Conservation (phyloP, 2,113 vertebrate genomes). For the Cyphotilapia sp. region DNA sequence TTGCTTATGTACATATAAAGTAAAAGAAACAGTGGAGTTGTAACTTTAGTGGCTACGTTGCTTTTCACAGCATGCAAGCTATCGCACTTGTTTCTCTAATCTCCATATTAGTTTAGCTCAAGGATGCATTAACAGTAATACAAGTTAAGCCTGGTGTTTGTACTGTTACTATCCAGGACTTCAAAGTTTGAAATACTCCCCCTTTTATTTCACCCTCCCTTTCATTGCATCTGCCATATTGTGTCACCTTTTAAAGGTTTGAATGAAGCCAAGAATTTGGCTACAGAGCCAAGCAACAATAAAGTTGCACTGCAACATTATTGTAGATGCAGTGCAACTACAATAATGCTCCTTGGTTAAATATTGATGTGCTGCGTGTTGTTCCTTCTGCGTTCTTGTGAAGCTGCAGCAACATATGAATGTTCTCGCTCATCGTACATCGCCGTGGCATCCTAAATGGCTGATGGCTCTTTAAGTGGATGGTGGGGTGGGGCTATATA, state of each 20-base stretch:
- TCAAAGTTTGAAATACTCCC: not conserved
- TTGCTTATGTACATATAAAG: not conserved
- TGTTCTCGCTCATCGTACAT: not conserved
- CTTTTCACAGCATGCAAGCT: not conserved
- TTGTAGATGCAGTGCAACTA: not conserved
- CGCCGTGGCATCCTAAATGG: not conserved
- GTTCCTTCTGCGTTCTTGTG: not conserved
- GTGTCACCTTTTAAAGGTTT: not conserved
- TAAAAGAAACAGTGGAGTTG: not conserved
- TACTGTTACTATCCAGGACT: not conserved
- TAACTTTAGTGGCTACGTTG: not conserved
- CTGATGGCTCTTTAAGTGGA: conserved; percentile 37
- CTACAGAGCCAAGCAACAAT: not conserved
- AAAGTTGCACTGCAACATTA: not conserved
- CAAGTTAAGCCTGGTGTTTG: not conserved
- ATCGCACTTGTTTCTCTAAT: not conserved
- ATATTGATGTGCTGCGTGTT: not conserved
- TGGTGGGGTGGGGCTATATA: not conserved
- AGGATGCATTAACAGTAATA: not conserved
- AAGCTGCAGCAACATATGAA: not conserved
- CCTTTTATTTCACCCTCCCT: not conserved
- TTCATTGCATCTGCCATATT: not conserved
- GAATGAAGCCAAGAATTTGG: not conserved
- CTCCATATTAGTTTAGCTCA: not conserved
- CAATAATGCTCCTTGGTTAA: not conserved